Percentiles rank a stretch among this genome's conserved stretches.
These are phyloP conservation scores for Gnathonemus echidnorhynchus DNA, from an alignment of 2,113 vertebrate species.

Conservation along the genomic window DNA sequence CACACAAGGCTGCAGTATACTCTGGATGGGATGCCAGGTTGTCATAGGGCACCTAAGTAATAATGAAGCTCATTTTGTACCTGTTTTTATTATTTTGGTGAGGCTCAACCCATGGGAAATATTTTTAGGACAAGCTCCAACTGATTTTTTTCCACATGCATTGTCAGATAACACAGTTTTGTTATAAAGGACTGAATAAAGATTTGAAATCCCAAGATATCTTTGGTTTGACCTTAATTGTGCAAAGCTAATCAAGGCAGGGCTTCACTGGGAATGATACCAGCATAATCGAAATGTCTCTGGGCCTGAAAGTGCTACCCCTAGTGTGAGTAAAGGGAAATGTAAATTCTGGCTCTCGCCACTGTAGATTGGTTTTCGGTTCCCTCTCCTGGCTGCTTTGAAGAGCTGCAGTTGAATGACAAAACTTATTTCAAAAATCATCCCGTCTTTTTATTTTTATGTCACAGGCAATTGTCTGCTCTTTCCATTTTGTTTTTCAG, in stretches of 20 bases:
- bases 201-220: not conserved
- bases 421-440: not conserved
- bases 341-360: not conserved
- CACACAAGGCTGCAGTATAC: not conserved
- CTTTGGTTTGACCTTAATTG: slow-evolving; percentile 1
- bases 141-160: not conserved
- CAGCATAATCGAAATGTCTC: not conserved
- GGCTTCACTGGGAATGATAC: not conserved
- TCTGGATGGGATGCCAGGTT: not conserved
- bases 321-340: not conserved
- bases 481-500: not conserved
- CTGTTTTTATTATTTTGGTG: not conserved
- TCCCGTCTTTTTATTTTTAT: not conserved
- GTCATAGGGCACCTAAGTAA: not conserved
- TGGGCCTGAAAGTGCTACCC: not conserved
- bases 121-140: not conserved
- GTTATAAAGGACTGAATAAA: not conserved
- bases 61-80: not conserved
- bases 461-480: not conserved
- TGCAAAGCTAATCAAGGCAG: not conserved
- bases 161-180: not conserved
- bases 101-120: not conserved
- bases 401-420: not conserved
- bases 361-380: not conserved
- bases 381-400: not conserved